Evolutionary conservation across 2,888 invertebrate species (phyloP).

Genomic region (Shargacucullia verbasci): DNA sequence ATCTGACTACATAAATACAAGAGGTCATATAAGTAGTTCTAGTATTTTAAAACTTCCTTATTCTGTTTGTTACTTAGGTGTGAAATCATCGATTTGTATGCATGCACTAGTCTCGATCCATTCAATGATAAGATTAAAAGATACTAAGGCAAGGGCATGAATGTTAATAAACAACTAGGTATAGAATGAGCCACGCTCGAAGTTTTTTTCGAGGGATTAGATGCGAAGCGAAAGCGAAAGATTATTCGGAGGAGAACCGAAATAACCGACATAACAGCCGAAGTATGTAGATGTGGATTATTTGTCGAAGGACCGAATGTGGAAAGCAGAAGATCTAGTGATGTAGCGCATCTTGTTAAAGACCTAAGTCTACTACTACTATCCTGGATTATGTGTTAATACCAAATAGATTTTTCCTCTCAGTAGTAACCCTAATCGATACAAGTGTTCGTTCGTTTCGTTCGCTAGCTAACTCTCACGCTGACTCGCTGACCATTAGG

Average conservation of each 20-base stretch:
- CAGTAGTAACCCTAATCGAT: slow-evolving; percentile 40
- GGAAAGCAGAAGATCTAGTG: no score
- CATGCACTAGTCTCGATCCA: slow-evolving; percentile 11
- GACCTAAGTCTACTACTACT: no score
- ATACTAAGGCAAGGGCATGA: slow-evolving; percentile 1
- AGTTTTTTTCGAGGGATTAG: no score
- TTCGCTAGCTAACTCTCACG: slow-evolving; percentile 70
- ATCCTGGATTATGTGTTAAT: no score
- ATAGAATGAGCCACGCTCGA: no score
- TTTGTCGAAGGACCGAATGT: no score
- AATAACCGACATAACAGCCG: no score
- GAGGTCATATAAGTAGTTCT: slow-evolving; percentile 10
- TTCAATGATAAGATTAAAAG: slow-evolving; percentile 10
- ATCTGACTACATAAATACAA: not conserved
- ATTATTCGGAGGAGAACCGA: no score
- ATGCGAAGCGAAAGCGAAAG: no score
- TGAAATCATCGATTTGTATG: slow-evolving; percentile 20
- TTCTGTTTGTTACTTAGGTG: slow-evolving; percentile 15
- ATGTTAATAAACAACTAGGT: slow-evolving; percentile 1
- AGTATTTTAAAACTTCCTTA: slow-evolving; percentile 27
- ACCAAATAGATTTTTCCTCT: no score
- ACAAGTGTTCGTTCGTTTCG: slow-evolving; percentile 38
- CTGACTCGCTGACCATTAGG: slow-evolving; percentile 83
- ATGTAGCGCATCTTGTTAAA: no score
- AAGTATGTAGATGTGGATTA: no score